Conservation (phyloP, 2,797 vertebrate genomes). For the Neostethus bicornis region DNA sequence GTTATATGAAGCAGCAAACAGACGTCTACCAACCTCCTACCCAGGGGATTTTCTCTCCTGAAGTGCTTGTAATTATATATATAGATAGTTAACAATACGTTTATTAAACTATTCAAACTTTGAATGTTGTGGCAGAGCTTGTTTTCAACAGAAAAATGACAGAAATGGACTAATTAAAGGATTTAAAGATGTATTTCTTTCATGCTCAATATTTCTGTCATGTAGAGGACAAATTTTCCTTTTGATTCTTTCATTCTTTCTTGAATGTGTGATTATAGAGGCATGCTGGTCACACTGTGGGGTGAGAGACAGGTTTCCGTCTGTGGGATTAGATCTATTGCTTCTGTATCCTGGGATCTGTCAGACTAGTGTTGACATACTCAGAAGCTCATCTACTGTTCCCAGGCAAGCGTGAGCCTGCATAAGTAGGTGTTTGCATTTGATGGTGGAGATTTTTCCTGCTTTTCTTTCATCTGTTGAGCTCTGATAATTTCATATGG, state of each 20-base stretch:
- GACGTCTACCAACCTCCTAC: constrained; percentile 19
- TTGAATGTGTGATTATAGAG: constrained; percentile 12
- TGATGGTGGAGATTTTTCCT: constrained; percentile 33
- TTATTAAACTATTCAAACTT: no score
- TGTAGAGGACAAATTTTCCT: constrained; percentile 2
- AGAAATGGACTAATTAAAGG: constrained; percentile 6
- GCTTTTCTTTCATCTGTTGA: constrained; percentile 43
- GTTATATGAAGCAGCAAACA: constrained; percentile 25
- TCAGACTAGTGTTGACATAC: constrained; percentile 67
- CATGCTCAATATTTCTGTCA: constrained; percentile 1
- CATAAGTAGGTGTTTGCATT: constrained; percentile 74
- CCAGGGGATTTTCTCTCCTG: constrained; percentile 3
- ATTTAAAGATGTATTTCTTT: constrained; percentile 9
- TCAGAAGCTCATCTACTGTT: constrained; percentile 59
- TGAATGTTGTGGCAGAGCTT: background rate
- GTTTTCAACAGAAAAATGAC: constrained; percentile 7
- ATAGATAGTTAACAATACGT: constrained; percentile 47
- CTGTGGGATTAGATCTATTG: constrained; percentile 60
- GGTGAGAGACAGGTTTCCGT: constrained; percentile 37
- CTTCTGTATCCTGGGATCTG: constrained; percentile 69
- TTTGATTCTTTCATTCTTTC: constrained; percentile 11
- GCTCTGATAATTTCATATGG: constrained; percentile 34
- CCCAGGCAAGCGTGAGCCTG: constrained; percentile 71
- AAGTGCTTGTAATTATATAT: constrained; percentile 10
- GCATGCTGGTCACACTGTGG: constrained; percentile 35